Conservation (phyloP, 2,888 invertebrate species). For the Eurytoma adleriae region DNA sequence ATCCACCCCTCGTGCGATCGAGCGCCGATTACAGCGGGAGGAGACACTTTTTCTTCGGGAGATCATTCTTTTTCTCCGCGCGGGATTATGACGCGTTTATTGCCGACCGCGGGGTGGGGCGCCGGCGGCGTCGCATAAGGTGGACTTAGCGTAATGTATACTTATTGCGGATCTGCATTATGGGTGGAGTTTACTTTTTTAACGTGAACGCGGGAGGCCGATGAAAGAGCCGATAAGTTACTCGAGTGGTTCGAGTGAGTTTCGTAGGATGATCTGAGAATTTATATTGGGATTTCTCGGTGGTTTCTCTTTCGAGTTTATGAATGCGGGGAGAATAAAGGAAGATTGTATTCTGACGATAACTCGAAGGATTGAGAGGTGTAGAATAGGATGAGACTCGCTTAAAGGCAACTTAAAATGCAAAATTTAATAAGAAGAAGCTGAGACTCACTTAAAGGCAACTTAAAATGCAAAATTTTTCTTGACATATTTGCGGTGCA, state of each 20-base stretch:
- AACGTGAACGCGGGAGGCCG: neutral
- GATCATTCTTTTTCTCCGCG: neutral
- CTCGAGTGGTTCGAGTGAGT: constrained; percentile 7
- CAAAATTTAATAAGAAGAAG: too few species aligned
- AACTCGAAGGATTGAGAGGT: too few species aligned
- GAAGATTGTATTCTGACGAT: too few species aligned
- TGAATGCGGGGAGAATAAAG: neutral
- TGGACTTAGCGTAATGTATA: constrained; percentile 40
- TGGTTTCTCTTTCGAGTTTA: constrained; percentile 1
- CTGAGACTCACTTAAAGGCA: too few species aligned
- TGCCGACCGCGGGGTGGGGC: neutral
- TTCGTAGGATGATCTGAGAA: constrained; percentile 39
- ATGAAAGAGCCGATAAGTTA: constrained; percentile 25
- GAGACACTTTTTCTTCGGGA: neutral
- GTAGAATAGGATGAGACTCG: too few species aligned
- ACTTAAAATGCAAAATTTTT: too few species aligned
- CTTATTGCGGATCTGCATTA: neutral
- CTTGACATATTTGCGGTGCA: too few species aligned
- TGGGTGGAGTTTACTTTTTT: neutral
- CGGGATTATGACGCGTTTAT: constrained; percentile 11
- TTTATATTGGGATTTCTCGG: constrained; percentile 32
- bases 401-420: too few species aligned
- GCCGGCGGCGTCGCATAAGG: constrained; percentile 41
- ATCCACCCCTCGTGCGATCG: too few species aligned
- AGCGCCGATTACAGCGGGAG: neutral